Base-by-base conservation (phyloP, 2,113 vertebrate genomes). In the Alligator sinensis region DNA sequence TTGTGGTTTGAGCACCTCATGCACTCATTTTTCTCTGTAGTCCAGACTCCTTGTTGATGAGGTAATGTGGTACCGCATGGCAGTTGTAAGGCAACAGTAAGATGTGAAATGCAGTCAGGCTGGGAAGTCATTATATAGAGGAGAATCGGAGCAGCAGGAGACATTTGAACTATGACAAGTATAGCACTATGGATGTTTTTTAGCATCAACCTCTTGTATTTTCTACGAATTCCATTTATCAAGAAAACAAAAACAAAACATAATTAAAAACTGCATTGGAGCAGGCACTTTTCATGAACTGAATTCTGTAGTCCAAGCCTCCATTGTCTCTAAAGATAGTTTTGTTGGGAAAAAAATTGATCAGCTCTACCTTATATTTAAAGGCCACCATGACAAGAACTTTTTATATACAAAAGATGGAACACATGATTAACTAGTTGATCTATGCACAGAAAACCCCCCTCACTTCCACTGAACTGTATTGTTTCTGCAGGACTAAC, bases 41-140 rank as follows among this genome's bases (percentile, higher is more conserved):
- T 47, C 47, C 47, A 47, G 47, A 47, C 47, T 47, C 47, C 47
- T 47, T 47, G 47, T 62, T n/a, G 24, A 84, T 16, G 70, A 88
- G 47, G 8, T 30, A 38, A 84, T 77, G 12, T 4, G 18, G 3
- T 0, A 0, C 17, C 70, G 55, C 27, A 47, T 1, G 2, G 19
- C 82, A 12, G 60, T 4, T 62, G 15, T 6, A 70, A 3, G 74
- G 18, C 27, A 34, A 27, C 10, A 76, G 6, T 9, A 2, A 22
- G 14, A 16, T 10, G 54, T 77, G 14, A 80, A 1, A 2, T 60
- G 6, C 4, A 2, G 59, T 10, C 25, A 16, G 11, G 6, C 11
- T 16, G 22, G 28, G 10, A 9, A 24, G 68, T 34, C 28, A 9
- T 55, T 55, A 62, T 60, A 24, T 1, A 28, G 1, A 64, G n/a